These are phyloP conservation scores for Sitta europaea DNA, from an alignment of 2,113 vertebrate species.

Conservation along the genomic window DNA sequence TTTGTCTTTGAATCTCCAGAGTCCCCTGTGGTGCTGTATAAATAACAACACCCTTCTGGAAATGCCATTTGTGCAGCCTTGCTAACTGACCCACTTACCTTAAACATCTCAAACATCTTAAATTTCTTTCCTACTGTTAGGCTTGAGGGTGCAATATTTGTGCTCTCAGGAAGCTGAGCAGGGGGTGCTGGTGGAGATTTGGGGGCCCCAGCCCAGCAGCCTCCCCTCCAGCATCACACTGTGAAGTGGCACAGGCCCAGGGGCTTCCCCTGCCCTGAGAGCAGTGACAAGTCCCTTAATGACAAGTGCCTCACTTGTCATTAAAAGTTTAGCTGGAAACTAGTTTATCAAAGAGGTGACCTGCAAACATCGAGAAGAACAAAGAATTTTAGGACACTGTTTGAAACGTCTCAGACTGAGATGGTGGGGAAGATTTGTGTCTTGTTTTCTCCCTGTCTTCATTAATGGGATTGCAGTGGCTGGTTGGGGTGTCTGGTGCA, in stretches of 20 bases:
- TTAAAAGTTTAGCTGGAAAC: constrained; percentile 18
- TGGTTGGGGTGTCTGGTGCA: background rate
- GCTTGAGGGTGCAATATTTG: background rate
- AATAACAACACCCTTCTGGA: constrained; percentile 6
- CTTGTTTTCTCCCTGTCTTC: background rate
- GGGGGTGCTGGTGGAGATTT: background rate
- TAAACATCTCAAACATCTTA: background rate
- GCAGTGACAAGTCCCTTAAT: background rate
- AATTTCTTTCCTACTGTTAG: background rate
- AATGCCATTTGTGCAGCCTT: background rate
- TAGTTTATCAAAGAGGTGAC: constrained; percentile 1
- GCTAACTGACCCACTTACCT: constrained; percentile 1
- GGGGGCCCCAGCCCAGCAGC: background rate
- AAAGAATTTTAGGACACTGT: background rate
- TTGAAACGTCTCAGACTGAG: background rate
- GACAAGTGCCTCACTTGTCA: background rate
- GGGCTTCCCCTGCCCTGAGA: background rate
- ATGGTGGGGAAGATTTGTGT: accelerated
- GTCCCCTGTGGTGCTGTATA: background rate
- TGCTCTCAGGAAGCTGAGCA: background rate
- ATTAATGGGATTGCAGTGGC: background rate
- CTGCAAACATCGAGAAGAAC: background rate
- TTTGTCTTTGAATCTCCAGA: constrained; percentile 15
- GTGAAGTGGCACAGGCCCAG: background rate
- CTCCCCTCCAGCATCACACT: background rate